Percentiles rank a stretch among this genome's conserved stretches.
Evolutionary conservation across 2,797 vertebrate genomes (phyloP).

Genomic region (Myripristis jacobus): DNA sequence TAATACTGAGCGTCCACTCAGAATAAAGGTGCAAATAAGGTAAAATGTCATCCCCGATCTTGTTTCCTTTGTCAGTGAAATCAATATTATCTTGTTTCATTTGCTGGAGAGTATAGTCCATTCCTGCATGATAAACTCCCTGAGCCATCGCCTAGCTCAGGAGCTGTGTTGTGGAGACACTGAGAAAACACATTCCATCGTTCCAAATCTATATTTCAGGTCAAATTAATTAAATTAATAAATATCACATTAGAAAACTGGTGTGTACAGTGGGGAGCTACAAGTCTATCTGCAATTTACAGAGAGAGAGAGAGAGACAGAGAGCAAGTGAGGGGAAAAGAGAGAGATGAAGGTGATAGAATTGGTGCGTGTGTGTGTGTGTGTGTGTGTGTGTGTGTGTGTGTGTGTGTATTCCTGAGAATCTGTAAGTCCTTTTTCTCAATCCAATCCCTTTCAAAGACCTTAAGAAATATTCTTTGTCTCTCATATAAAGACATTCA

Average conservation of each 20-base stretch:
- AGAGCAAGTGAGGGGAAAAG: too few species aligned
- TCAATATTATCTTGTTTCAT: constrained; percentile 66
- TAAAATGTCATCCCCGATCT: constrained; percentile 55
- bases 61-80: constrained; percentile 39
- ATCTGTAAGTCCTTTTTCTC: constrained; percentile 39
- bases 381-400: constrained; percentile 5
- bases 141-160: constrained; percentile 8
- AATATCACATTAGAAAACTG: constrained; percentile 49
- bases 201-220: constrained; percentile 40
- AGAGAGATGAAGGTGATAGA: too few species aligned
- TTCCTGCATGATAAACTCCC: constrained; percentile 39
- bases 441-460: constrained; percentile 59
- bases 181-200: constrained; percentile 57
- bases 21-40: constrained; percentile 31
- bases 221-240: constrained; percentile 62
- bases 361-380: constrained; percentile 2
- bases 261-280: constrained; percentile 41
- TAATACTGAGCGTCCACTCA: constrained; percentile 32
- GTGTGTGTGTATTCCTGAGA: constrained; percentile 36
- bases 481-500: constrained; percentile 64
- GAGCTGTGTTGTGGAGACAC: constrained; percentile 21
- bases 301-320: too few species aligned
- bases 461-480: constrained; percentile 19
- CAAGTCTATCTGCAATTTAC: too few species aligned
- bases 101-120: constrained; percentile 42